These are phyloP conservation scores for Pachyramphus minor DNA, from an alignment of 2,113 vertebrate species.

Conservation along the genomic window DNA sequence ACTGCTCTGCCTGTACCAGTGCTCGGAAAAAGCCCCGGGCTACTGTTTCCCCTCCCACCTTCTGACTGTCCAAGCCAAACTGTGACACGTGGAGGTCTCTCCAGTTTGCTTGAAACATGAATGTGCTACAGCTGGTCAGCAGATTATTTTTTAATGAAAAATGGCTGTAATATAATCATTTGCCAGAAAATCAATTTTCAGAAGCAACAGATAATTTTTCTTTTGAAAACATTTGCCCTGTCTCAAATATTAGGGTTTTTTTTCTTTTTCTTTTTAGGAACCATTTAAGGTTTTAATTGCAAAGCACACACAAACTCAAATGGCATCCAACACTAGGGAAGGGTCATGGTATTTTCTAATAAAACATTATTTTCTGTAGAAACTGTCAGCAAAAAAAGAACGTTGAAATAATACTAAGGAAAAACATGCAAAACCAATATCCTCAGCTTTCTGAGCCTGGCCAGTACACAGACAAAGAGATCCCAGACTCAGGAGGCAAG, in stretches of 20 bases:
- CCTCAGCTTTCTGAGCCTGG: neutral
- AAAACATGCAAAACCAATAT: neutral
- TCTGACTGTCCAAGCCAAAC: neutral
- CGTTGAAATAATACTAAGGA: neutral
- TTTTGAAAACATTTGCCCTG: neutral
- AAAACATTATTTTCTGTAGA: neutral
- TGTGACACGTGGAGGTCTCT: neutral
- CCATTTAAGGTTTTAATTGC: neutral
- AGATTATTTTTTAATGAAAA: conserved; percentile 38
- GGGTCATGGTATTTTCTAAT: neutral
- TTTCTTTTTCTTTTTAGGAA: neutral
- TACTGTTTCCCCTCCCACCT: neutral
- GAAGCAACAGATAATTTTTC: conserved; percentile 51
- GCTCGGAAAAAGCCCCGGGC: neutral
- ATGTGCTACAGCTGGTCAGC: conserved; percentile 2
- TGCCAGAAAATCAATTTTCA: conserved; percentile 46
- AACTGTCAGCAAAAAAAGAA: neutral
- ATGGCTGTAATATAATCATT: conserved; percentile 2
- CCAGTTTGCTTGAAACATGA: neutral
- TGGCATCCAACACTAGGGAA: neutral
- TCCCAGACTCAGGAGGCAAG: neutral
- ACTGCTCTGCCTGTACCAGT: rapidly evolving
- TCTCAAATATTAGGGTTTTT: neutral
- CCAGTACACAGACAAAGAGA: neutral
- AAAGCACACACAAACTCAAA: neutral